A percentile compares a stretch with the other conserved stretches of the same genome.
Conservation (phyloP, 2,113 vertebrate genomes). For the Chloropsis hardwickii region DNA sequence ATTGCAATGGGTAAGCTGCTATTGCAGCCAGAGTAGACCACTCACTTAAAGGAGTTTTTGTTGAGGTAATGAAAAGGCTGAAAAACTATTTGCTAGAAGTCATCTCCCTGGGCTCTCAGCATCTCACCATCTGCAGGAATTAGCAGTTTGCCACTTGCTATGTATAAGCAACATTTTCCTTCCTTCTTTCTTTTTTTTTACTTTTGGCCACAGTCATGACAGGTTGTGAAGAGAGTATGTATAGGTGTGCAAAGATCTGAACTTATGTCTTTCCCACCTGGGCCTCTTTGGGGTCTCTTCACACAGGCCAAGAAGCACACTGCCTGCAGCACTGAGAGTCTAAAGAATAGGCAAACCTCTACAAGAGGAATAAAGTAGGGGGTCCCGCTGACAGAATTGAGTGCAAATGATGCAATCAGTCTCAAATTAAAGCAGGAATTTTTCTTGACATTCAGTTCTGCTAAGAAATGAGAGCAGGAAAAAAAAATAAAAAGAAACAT, state of each 20-base stretch:
- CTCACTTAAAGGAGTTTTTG: slow-evolving; percentile 57
- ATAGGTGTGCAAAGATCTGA: not conserved
- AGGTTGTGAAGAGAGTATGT: not conserved
- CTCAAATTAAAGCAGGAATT: not conserved
- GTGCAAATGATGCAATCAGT: not conserved
- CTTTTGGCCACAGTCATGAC: not conserved
- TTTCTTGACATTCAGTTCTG: not conserved
- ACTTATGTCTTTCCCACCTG: not conserved
- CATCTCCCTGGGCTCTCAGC: slow-evolving; percentile 40
- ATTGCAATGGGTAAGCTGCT: slow-evolving; percentile 50
- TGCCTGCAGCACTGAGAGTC: not conserved
- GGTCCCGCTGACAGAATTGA: not conserved
- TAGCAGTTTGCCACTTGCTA: slow-evolving; percentile 34
- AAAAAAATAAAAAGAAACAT: not conserved
- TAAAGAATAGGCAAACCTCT: not conserved
- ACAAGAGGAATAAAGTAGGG: not conserved
- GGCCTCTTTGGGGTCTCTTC: not conserved
- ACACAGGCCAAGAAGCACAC: not conserved
- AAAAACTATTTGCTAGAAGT: slow-evolving; percentile 32
- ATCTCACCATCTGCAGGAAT: slow-evolving; percentile 32
- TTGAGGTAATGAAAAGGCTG: slow-evolving; percentile 36
- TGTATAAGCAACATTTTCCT: not conserved
- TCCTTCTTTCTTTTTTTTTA: not conserved
- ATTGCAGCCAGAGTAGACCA: slow-evolving; percentile 24
- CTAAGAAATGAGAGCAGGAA: not conserved